These are phyloP conservation scores for Eolophus roseicapilla DNA, from an alignment of 2,113 vertebrate species.

Conservation along the genomic window DNA sequence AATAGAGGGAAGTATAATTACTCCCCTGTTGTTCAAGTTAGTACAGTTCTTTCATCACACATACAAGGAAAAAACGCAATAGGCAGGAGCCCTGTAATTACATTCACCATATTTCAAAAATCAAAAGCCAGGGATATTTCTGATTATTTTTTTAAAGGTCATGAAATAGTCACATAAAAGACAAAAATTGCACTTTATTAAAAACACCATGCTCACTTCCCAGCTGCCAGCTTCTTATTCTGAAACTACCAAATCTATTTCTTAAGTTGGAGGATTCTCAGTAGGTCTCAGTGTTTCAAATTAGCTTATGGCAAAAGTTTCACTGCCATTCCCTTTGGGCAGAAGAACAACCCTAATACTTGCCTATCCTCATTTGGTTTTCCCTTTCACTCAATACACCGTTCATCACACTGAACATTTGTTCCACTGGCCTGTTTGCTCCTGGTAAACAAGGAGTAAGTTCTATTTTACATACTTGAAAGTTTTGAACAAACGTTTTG, in stretches of 20 bases:
- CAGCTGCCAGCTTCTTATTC: neutral
- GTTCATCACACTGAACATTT: neutral
- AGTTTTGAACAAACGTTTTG: neutral
- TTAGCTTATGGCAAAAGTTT: neutral
- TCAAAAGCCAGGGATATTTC: conserved; percentile 3
- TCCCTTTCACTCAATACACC: neutral
- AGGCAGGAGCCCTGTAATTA: neutral
- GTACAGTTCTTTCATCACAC: neutral
- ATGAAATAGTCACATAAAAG: conserved; percentile 17
- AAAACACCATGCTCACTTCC: neutral
- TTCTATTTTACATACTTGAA: neutral
- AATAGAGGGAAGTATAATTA: neutral
- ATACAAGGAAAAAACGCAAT: neutral
- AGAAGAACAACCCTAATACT: neutral
- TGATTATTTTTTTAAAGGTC: conserved; percentile 13
- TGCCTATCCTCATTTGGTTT: neutral
- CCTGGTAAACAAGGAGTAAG: neutral
- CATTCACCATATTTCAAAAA: neutral
- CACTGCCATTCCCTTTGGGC: neutral
- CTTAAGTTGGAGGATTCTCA: neutral
- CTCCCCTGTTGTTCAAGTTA: neutral
- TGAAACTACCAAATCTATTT: neutral
- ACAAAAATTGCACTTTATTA: conserved; percentile 11
- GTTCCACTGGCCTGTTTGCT: neutral
- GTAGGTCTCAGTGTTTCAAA: neutral